Evolutionary conservation across 1,140 invertebrate genomes (phyloP).

Genomic region (Yoshiicerus persimilis): DNA sequence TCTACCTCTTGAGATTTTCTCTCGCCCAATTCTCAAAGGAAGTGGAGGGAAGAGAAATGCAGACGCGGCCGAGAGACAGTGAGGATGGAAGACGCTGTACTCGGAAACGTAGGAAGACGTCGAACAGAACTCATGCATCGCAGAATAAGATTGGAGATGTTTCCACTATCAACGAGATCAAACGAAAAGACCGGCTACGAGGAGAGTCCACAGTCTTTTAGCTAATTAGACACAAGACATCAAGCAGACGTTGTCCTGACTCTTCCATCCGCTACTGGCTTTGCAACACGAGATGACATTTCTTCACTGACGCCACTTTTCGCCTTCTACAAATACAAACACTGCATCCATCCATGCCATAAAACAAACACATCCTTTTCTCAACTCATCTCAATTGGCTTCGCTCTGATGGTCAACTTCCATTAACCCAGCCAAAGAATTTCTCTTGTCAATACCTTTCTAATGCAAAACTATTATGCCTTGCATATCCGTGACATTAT

Average conservation of each 20-base stretch:
- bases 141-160: slow-evolving; percentile 33
- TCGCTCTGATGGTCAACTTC: slow-evolving; percentile 46
- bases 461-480: neutral
- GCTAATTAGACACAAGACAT: slow-evolving; percentile 47
- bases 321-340: slow-evolving; percentile 26
- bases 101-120: neutral
- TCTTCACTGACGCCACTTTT: slow-evolving; percentile 38
- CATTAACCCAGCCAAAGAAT: neutral
- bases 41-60: neutral
- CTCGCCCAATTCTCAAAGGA: neutral
- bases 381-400: slow-evolving; percentile 30
- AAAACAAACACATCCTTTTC: neutral
- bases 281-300: slow-evolving; percentile 41
- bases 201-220: slow-evolving; percentile 29
- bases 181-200: slow-evolving; percentile 43
- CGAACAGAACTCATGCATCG: neutral
- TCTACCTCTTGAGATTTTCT: slow-evolving; percentile 4
- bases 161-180: slow-evolving; percentile 44
- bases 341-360: slow-evolving; percentile 10
- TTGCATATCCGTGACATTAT: neutral
- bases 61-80: neutral
- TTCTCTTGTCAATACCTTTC: neutral
- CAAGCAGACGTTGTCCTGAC: slow-evolving; percentile 40
- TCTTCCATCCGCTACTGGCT: slow-evolving; percentile 38
- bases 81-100: neutral